Evolutionary conservation across 2,113 vertebrate genomes (phyloP).

Genomic region (Myxocyprinus asiaticus): DNA sequence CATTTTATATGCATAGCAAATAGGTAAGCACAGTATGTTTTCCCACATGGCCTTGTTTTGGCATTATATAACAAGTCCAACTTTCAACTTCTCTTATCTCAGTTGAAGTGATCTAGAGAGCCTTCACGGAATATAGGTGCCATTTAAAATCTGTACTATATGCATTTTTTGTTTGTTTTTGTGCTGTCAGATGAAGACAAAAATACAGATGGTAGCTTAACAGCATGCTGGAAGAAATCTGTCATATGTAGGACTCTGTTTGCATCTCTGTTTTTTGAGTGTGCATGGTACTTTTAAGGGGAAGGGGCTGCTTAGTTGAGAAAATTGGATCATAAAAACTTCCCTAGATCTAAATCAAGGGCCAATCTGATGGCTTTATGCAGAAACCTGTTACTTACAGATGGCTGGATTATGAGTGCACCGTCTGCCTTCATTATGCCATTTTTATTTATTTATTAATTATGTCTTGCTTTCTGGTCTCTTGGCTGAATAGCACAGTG

Average conservation of each 20-base stretch:
- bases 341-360: constrained; percentile 12
- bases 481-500: neutral
- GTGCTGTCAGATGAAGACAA: constrained; percentile 5
- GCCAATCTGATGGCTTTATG: constrained; percentile 33
- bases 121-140: constrained; percentile 11
- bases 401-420: constrained; percentile 15
- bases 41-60: neutral
- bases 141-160: constrained; percentile 7
- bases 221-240: constrained; percentile 21
- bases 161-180: constrained; percentile 2
- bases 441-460: neutral
- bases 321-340: constrained; percentile 11
- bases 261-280: constrained; percentile 17
- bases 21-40: constrained; percentile 17
- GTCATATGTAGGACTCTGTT: constrained; percentile 24
- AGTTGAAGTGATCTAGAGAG: constrained; percentile 11
- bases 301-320: neutral
- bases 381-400: constrained; percentile 46
- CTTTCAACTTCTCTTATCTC: constrained; percentile 11
- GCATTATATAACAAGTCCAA: constrained; percentile 5
- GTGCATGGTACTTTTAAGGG: neutral
- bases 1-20: neutral
- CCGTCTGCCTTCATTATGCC: neutral
- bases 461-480: neutral
- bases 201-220: constrained; percentile 28